Percentiles rank a stretch among this genome's conserved stretches.
phyloP scores from a whole-genome alignment of 2,113 vertebrate species.

The Spilogale gracilis region DNA sequence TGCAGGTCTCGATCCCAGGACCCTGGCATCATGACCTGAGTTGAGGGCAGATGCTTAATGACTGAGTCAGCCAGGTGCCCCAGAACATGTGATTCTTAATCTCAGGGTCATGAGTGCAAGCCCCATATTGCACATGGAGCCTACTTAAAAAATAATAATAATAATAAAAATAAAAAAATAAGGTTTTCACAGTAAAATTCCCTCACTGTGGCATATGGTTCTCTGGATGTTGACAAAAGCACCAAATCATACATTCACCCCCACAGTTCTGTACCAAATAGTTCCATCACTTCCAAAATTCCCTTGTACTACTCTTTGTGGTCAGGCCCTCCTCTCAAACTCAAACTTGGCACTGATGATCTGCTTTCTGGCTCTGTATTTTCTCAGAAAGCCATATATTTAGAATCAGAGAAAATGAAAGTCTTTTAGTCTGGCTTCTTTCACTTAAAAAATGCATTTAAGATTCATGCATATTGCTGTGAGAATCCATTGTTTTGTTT shows the following conservation, averaged over 20 bases:
- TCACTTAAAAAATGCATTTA: neutral
- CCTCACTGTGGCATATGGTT: neutral
- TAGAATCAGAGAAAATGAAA: neutral
- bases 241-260: neutral
- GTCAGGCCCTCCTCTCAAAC: neutral
- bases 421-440: slow-evolving; percentile 1
- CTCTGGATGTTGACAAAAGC: neutral
- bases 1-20: too few species aligned
- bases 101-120: neutral
- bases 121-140: neutral
- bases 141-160: neutral
- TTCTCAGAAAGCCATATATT: neutral
- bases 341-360: neutral
- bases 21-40: too few species aligned
- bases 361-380: neutral
- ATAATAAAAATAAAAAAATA: neutral
- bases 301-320: neutral
- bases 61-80: too few species aligned
- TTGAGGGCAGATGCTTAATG: too few species aligned
- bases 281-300: neutral
- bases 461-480: neutral
- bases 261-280: neutral
- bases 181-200: neutral
- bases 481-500: neutral
- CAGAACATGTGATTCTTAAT: neutral